Conservation (phyloP, 2,888 invertebrate species). For the Camponotus fellah region DNA sequence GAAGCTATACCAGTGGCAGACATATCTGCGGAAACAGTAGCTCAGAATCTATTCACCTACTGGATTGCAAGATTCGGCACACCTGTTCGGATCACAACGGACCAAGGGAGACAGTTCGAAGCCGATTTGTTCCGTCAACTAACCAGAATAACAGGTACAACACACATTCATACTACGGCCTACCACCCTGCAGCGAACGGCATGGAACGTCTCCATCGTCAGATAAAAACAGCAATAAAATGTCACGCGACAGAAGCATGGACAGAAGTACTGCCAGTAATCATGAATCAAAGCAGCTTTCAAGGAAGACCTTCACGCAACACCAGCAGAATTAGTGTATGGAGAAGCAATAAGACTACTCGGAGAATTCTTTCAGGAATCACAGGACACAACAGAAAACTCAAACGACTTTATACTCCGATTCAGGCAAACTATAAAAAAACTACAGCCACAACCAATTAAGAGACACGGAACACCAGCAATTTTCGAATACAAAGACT, state of each 20-base stretch:
- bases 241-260: slow-evolving; percentile 64
- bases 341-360: slow-evolving; percentile 70
- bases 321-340: slow-evolving; percentile 71
- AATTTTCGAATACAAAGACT: slow-evolving; percentile 57
- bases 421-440: neutral
- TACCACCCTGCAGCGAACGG: slow-evolving; percentile 59
- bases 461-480: slow-evolving; percentile 14
- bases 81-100: slow-evolving; percentile 62
- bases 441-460: neutral
- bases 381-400: rapidly evolving
- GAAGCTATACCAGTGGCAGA: slow-evolving; percentile 53
- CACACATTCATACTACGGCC: slow-evolving; percentile 42
- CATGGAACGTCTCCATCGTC: slow-evolving; percentile 65
- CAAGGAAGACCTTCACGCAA: slow-evolving; percentile 75
- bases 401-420: neutral
- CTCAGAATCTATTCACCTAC: slow-evolving; percentile 30
- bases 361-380: slow-evolving; percentile 67
- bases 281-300: slow-evolving; percentile 70
- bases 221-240: slow-evolving; percentile 68
- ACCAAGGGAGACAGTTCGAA: slow-evolving; percentile 72
- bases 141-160: neutral
- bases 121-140: slow-evolving; percentile 63
- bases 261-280: slow-evolving; percentile 68
- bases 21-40: slow-evolving; percentile 59
- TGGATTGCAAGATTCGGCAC: slow-evolving; percentile 35